Base-by-base conservation (phyloP, 2,113 vertebrate species). In the Copsychus sechellarum region DNA sequence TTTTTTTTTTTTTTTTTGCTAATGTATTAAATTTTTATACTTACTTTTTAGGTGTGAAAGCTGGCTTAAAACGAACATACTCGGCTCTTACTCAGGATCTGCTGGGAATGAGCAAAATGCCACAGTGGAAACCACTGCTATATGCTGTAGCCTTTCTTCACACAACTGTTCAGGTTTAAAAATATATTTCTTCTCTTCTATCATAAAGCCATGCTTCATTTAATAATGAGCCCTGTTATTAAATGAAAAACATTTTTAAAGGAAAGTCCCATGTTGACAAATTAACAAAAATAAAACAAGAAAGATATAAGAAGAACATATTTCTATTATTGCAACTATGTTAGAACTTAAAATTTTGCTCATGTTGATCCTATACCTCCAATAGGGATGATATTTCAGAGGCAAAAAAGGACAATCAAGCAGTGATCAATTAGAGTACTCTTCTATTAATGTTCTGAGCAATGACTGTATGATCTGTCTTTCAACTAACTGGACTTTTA, bases 81-180 rank as follows among this genome's bases (percentile, higher is more conserved):
- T 97, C 83, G 3, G 93, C 96, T n/a, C 71, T 99, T 72, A 98
- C 97, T 81, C 98, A 98, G 93, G 98, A 99, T 36, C 98, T 98
- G 81, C 91, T 99, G 23, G 98, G 98, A 90, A 92, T 97, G 89
- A 98, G 96, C 84, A 98, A 96, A 95, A 96, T 98, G 95, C 97
- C 97, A 42, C 98, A 98, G 95, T 99, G 98, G 98, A 98, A 97
- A 73, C 98, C 98, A 42, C 42, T 99, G 56, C 97, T 99, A 8
- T 99, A 97, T 38, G 97, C 98, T 33, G 97, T 99, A 51, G 98
- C 98, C 71, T 99, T 98, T 96, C 98, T 99, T 25, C 98, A 99
- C 88, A 98, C 98, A 73, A 98, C 98, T 24, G 98, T 99, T 34
- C 98, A 99, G 98, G 98, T 98, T 92, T 92, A 26, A 78, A 90